Conservation (phyloP, 1,140 invertebrate genomes). For the Schlechtendalia chinensis region DNA sequence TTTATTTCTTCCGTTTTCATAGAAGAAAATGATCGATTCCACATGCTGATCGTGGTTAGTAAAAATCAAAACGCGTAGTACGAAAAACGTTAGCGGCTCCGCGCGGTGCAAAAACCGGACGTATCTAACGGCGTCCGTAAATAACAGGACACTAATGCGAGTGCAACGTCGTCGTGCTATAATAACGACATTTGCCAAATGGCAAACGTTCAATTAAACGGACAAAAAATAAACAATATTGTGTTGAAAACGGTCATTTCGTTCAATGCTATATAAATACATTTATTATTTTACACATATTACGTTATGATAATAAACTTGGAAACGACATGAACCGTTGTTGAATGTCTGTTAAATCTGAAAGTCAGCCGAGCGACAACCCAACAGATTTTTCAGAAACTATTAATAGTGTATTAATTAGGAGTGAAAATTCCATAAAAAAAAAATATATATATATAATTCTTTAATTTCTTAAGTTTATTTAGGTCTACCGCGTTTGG, state of each 20-base stretch:
- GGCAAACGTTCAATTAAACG: neutral
- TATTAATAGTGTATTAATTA: neutral
- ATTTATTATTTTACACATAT: neutral
- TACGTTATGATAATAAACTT: neutral
- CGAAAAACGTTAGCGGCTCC: too few relatives aligned
- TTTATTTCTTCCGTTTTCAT: too few relatives aligned
- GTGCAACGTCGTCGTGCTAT: neutral
- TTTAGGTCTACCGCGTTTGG: conserved; percentile 11
- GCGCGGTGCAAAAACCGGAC: neutral
- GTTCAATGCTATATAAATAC: neutral
- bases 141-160: neutral
- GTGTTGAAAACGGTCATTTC: neutral
- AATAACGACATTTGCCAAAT: neutral
- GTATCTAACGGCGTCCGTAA: neutral
- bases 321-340: neutral
- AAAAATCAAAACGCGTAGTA: too few relatives aligned
- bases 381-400: too few relatives aligned
- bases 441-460: too few relatives aligned
- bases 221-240: neutral
- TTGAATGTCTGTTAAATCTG: too few relatives aligned
- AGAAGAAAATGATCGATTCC: too few relatives aligned
- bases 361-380: too few relatives aligned
- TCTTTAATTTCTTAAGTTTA: neutral
- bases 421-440: neutral
- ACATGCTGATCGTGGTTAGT: too few relatives aligned